A percentile compares a stretch with the other conserved stretches of the same genome.
phyloP scores from a whole-genome alignment of 2,797 vertebrate species.

The Serranus cabrilla region DNA sequence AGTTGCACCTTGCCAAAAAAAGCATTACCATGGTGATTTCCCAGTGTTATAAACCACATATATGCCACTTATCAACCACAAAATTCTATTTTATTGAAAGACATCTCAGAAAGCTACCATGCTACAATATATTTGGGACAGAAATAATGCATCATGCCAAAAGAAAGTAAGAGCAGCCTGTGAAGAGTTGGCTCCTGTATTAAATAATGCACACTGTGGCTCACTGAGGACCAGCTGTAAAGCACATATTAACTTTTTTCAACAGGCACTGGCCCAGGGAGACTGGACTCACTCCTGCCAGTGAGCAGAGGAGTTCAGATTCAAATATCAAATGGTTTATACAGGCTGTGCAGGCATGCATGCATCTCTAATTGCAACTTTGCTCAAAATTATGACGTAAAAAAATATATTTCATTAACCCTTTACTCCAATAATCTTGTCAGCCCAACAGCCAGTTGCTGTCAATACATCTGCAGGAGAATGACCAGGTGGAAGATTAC shows the following conservation, averaged over 20 bases:
- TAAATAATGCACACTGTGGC: not conserved
- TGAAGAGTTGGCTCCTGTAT: not conserved
- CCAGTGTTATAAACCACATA: not conserved
- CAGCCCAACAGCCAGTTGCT: slow-evolving; percentile 17
- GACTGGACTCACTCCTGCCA: not conserved
- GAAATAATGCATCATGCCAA: not conserved
- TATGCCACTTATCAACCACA: not conserved
- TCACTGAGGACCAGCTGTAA: not conserved
- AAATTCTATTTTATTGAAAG: not conserved
- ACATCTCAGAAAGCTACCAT: not conserved
- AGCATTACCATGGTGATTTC: not conserved
- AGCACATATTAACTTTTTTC: not conserved
- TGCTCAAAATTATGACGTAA: slow-evolving; percentile 10
- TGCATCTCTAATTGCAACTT: slow-evolving; percentile 1
- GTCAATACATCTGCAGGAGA: slow-evolving; percentile 23
- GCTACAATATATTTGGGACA: not conserved
- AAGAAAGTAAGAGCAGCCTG: not conserved
- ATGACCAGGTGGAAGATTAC: slow-evolving; percentile 38
- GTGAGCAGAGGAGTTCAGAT: not conserved
- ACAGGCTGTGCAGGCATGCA: not conserved
- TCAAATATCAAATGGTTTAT: not conserved
- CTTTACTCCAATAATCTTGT: slow-evolving; percentile 11
- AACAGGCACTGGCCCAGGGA: not conserved
- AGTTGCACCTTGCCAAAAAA: no score
- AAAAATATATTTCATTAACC: slow-evolving; percentile 13